Evolutionary conservation across 2,888 invertebrate species (phyloP).

Genomic region (Adineta ricciae): DNA sequence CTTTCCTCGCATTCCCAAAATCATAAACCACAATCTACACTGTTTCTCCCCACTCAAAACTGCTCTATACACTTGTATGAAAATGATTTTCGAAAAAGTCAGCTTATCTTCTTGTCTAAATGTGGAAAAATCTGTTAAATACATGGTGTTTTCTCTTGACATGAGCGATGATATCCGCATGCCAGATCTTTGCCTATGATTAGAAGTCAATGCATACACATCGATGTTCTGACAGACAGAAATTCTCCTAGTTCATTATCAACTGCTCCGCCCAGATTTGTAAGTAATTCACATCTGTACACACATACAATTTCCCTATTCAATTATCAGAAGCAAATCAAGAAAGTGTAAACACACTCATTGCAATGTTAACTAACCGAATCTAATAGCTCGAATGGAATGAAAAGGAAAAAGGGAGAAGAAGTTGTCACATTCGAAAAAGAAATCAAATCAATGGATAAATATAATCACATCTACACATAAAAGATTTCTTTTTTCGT

Average conservation of each 20-base stretch:
- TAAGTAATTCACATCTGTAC: not conserved
- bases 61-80: too few relatives aligned
- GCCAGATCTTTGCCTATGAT: constrained; percentile 1
- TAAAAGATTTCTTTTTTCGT: not conserved
- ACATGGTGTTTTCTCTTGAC: not conserved
- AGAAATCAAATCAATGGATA: not conserved
- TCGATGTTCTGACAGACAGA: not conserved
- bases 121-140: not conserved
- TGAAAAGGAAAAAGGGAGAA: too few relatives aligned
- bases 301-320: constrained; percentile 6
- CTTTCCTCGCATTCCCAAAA: not conserved
- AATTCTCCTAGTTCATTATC: not conserved
- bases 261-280: not conserved
- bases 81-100: too few relatives aligned
- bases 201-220: not conserved
- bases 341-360: not conserved
- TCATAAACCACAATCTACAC: too few relatives aligned
- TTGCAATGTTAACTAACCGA: not conserved
- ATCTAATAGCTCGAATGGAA: not conserved
- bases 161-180: not conserved
- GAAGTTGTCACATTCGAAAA: not conserved
- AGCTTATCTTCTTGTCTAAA: too few relatives aligned
- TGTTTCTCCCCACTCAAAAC: too few relatives aligned
- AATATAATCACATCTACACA: not conserved
- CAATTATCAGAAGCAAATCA: constrained; percentile 15